These are phyloP conservation scores for Syrrhaptes paradoxus DNA, from an alignment of 2,113 vertebrate genomes.

Conservation along the genomic window DNA sequence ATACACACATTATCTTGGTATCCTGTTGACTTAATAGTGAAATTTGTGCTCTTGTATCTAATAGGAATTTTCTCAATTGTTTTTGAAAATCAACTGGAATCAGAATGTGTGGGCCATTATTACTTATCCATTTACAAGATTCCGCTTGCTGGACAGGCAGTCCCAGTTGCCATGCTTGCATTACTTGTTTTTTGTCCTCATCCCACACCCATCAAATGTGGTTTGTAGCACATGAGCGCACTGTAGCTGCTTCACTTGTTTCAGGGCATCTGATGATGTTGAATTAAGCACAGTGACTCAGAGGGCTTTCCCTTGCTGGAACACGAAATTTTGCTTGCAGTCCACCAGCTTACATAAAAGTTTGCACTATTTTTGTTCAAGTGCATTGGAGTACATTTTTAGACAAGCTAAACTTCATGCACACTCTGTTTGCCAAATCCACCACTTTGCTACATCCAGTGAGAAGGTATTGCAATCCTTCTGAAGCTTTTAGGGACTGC, in stretches of 20 bases:
- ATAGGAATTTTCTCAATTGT: no score
- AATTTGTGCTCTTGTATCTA: no score
- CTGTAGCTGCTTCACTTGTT: background rate
- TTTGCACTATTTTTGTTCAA: constrained; percentile 31
- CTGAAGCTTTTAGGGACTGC: background rate
- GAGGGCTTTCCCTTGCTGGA: constrained; percentile 20
- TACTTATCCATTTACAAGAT: no score
- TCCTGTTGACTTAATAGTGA: no score
- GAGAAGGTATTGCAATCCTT: background rate
- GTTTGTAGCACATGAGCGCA: background rate
- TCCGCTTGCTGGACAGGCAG: no score
- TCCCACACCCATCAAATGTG: no score
- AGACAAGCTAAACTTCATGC: constrained; percentile 1
- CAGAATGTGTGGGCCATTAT: no score
- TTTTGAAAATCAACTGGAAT: no score
- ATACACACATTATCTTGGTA: no score
- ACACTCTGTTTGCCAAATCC: background rate
- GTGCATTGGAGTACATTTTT: constrained; percentile 4
- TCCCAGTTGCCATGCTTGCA: no score
- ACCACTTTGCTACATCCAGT: background rate
- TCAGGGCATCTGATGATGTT: background rate
- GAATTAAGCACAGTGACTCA: background rate
- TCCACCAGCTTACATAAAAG: constrained; percentile 13
- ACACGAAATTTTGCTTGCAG: background rate
- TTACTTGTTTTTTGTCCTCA: no score